phyloP scores from a whole-genome alignment of 92 coral and sea anemone genomes.

The Scolanthus callimorphus region DNA sequence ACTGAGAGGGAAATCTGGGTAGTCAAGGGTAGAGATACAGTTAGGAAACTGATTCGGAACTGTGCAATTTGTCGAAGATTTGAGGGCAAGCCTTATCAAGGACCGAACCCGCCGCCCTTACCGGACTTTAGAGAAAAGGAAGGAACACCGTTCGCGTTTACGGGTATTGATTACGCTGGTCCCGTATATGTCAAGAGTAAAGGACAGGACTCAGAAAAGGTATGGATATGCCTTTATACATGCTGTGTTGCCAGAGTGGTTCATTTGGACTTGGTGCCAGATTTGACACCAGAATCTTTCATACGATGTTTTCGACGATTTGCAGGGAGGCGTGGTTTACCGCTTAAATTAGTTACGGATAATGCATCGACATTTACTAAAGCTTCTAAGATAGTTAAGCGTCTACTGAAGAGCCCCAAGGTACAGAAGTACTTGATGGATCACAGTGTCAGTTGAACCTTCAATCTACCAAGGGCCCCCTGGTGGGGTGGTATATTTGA shows the following conservation, averaged over 20 bases:
- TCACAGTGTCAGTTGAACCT: no score
- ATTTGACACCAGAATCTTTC: neutral
- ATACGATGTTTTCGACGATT: neutral
- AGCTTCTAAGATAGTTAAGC: no score
- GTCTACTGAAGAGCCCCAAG: no score
- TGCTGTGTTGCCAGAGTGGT: neutral
- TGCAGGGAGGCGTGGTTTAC: no score
- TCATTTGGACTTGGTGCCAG: neutral
- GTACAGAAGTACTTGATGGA: no score
- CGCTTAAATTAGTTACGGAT: no score
- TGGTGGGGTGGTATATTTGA: no score
- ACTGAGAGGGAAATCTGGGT: neutral
- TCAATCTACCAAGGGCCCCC: no score
- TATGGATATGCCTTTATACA: neutral
- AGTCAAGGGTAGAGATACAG: neutral
- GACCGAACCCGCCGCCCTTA: neutral
- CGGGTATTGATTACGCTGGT: neutral
- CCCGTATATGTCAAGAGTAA: neutral
- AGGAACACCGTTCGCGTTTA: neutral
- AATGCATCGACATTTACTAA: conserved; percentile 3
- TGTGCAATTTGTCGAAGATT: neutral
- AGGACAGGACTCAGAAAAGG: neutral
- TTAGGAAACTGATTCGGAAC: neutral
- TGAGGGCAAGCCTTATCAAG: neutral
- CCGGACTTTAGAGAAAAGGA: neutral